Evolutionary conservation across 2,888 invertebrate genomes (phyloP).

Genomic region (Andrena marginata): DNA sequence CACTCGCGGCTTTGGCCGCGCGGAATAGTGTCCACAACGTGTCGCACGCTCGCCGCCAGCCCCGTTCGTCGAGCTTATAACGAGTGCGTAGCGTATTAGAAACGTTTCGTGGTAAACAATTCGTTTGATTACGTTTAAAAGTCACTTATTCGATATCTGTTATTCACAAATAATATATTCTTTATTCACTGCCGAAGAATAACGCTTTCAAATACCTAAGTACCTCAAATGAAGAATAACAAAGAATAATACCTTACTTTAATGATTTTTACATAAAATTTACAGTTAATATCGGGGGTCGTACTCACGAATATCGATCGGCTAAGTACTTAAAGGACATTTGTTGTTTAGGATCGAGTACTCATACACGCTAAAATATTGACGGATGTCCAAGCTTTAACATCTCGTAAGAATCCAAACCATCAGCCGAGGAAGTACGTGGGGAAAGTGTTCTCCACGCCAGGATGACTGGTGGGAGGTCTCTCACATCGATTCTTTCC

Average conservation of each 20-base stretch:
- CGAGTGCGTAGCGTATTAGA: too few relatives aligned
- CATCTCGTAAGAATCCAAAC: too few relatives aligned
- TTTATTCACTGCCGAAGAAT: neutral
- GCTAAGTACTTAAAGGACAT: neutral
- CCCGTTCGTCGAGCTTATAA: too few relatives aligned
- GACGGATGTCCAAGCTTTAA: too few relatives aligned
- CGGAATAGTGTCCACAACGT: too few relatives aligned
- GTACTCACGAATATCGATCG: neutral
- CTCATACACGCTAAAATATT: too few relatives aligned
- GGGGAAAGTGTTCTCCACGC: neutral
- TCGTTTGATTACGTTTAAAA: neutral
- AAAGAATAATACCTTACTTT: neutral
- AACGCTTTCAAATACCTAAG: neutral
- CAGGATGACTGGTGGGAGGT: neutral
- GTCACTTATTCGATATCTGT: neutral
- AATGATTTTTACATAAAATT: neutral
- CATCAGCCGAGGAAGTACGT: too few relatives aligned
- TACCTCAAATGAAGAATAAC: neutral
- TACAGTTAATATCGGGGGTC: neutral
- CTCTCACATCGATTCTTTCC: constrained; percentile 4
- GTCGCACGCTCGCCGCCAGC: too few relatives aligned
- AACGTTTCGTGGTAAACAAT: neutral
- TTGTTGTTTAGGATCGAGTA: too few relatives aligned
- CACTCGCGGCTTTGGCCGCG: too few relatives aligned
- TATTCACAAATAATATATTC: neutral